A percentile compares a stretch with the other conserved stretches of the same genome.
Evolutionary conservation across 2,888 invertebrate species (phyloP).

Genomic region (Lepidonotus clava): DNA sequence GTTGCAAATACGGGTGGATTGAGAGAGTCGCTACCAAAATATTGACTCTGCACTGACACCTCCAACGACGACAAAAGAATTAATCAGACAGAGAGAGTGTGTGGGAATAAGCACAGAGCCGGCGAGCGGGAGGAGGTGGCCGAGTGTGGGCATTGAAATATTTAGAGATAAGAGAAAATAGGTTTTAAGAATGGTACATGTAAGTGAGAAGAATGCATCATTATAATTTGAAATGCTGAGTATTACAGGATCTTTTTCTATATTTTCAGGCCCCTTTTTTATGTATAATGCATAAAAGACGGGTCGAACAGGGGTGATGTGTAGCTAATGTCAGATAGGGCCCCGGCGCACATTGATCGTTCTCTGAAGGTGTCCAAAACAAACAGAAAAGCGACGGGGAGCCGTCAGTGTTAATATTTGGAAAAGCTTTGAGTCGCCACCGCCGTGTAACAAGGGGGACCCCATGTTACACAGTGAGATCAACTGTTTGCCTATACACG

Average conservation of each 20-base stretch:
- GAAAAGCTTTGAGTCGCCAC: not conserved
- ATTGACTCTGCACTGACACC: constrained; percentile 51
- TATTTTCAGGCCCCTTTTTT: too few species aligned
- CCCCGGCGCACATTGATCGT: not conserved
- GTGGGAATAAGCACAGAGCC: not conserved
- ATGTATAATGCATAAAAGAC: too few species aligned
- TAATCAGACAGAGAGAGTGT: constrained; percentile 34
- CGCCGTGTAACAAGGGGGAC: not conserved
- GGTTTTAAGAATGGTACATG: too few species aligned
- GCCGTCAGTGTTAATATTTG: constrained; percentile 48
- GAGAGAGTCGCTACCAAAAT: constrained; percentile 37
- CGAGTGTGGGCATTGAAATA: not conserved
- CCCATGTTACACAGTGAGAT: not conserved
- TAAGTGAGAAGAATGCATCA: too few species aligned
- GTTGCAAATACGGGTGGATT: constrained; percentile 45
- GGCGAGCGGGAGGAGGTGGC: not conserved
- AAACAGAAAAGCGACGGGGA: constrained; percentile 1
- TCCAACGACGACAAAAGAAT: constrained; percentile 25
- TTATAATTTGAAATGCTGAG: too few species aligned
- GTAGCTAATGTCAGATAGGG: constrained; percentile 17
- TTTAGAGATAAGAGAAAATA: too few species aligned
- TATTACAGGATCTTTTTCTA: too few species aligned
- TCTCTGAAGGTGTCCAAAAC: constrained; percentile 38
- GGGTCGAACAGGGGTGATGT: too few species aligned
- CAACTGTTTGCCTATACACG: too few species aligned